Base-by-base conservation (phyloP, 1,140 invertebrate species). In the Philopotamus ludificatus region DNA sequence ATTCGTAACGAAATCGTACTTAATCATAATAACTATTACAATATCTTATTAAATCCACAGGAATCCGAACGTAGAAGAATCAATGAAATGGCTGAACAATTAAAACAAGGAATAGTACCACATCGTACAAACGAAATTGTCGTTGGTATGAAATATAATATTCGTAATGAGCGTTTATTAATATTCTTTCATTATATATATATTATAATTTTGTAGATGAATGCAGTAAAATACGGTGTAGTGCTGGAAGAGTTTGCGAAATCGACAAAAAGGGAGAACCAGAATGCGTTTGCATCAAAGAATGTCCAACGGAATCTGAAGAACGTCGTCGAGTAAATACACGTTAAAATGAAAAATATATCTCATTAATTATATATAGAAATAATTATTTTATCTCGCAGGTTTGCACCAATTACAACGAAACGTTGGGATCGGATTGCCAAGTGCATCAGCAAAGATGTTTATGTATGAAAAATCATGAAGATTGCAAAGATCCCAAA, bases 371-470 rank as follows among this genome's bases (percentile, higher is more conserved):
- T 51, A 51, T n/a, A n/a, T n/a, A n/a, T n/a, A n/a, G n/a, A n/a
- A n/a, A n/a, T n/a, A n/a, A n/a, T n/a, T 41, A 57, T 23, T 60
- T 60, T 45, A 60, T 60, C 16, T 22, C 7, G 16, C 73, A 87
- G 84, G 94, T 97, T 23, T 97, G 95, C 81, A 93, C 91, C 44
- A 96, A 95, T 78, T 87, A 89, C 79, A 97, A 97, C 74, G 90
- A 95, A 77, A 97, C 95, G 1, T 97, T 93, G 87, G 79, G 85
- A 12, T 95, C 93, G 12, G 93, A 97, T 74, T 97, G 95, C 77
- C 89, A 95, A 72, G 86, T 97, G 55, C 92, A 97, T 78, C 89
- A 91, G 66, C 88, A 94, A 77, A 84, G 93, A 67, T 97, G 95
- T 75, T 85, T 90, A 71, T 97, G 95, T 75, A 86, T 92, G 69